Percentiles rank a stretch among this genome's conserved stretches.
Evolutionary conservation across 2,113 vertebrate species (phyloP).

Genomic region (Ciconia maguari): DNA sequence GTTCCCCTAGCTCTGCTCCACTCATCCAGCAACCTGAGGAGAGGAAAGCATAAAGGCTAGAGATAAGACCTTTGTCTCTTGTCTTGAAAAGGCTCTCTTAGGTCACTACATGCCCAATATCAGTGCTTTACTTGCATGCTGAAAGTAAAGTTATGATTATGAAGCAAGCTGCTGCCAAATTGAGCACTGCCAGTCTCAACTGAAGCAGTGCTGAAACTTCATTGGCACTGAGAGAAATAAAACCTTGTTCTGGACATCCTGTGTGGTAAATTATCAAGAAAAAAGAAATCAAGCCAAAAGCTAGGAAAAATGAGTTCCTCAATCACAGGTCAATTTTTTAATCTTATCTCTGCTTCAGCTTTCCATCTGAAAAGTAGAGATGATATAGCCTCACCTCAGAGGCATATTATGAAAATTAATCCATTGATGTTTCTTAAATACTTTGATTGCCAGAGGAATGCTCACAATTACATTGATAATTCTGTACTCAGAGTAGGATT

Average conservation of each 20-base stretch:
- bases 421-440: constrained; percentile 33
- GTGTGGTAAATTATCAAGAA: neutral
- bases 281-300: neutral
- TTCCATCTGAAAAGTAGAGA: constrained; percentile 4
- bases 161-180: neutral
- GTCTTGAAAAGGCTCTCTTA: neutral
- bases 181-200: neutral
- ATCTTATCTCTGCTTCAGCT: constrained; percentile 39
- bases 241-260: neutral
- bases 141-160: neutral
- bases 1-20: neutral
- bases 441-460: constrained; percentile 35
- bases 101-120: neutral
- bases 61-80: neutral
- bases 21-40: neutral
- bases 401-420: constrained; percentile 37
- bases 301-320: neutral
- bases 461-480: constrained; percentile 42
- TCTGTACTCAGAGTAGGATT: constrained; percentile 3
- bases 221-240: neutral
- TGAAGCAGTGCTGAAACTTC: neutral
- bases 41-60: neutral
- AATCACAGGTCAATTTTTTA: constrained; percentile 23
- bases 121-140: neutral
- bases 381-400: neutral